Evolutionary conservation across 2,797 vertebrate genomes (phyloP).

Genomic region (Poeciliopsis turneri): DNA sequence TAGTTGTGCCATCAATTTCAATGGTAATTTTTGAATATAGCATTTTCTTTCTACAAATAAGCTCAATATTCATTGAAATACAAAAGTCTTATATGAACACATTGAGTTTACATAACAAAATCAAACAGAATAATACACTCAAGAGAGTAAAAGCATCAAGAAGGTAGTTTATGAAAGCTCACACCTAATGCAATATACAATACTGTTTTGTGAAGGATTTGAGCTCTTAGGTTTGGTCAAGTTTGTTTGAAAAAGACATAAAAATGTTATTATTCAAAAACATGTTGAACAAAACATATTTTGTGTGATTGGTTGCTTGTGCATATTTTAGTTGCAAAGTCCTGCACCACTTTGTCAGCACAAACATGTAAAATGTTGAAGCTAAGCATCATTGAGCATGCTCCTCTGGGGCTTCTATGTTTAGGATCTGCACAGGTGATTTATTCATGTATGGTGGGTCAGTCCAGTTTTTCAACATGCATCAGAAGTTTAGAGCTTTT

Average conservation of each 20-base stretch:
- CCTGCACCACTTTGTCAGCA: slow-evolving; percentile 46
- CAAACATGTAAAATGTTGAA: slow-evolving; percentile 38
- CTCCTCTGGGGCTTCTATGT: slow-evolving; percentile 41
- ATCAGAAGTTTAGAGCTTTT: slow-evolving; percentile 36
- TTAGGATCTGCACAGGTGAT: slow-evolving; percentile 52
- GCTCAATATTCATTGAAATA: not conserved
- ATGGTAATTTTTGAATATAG: not conserved
- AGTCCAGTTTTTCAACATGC: slow-evolving; percentile 28
- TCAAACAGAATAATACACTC: not conserved
- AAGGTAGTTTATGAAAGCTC: not conserved
- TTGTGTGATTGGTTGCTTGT: slow-evolving; percentile 14
- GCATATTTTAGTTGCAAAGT: slow-evolving; percentile 22
- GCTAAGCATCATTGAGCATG: slow-evolving; percentile 46
- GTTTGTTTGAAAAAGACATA: not conserved
- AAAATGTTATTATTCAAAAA: not conserved
- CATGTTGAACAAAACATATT: not conserved
- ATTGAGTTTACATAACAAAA: not conserved
- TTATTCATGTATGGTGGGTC: slow-evolving; percentile 41
- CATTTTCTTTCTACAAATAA: not conserved
- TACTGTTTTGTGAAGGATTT: not conserved
- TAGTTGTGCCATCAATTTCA: not conserved
- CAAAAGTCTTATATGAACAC: not conserved
- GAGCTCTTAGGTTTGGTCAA: not conserved
- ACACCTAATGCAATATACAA: not conserved
- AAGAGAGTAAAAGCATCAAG: not conserved